Evolutionary conservation across 23 tunicate genomes (phyloP).

Genomic region (Oikopleura dioica): DNA sequence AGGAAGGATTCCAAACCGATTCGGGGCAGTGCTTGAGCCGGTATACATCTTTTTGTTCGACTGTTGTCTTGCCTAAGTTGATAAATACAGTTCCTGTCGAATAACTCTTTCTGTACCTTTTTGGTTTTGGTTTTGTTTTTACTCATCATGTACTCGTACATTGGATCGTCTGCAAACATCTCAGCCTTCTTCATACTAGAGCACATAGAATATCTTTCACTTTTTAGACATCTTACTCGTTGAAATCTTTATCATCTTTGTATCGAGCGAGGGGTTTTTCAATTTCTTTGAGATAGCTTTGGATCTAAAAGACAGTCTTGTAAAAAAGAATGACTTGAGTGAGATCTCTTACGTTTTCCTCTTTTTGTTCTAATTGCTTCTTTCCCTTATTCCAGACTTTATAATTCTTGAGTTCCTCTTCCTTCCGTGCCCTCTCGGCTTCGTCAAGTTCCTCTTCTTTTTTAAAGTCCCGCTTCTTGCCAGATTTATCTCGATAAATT

Average conservation of each 20-base stretch:
- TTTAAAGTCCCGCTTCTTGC: background rate
- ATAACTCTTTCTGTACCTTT: conserved; percentile 8
- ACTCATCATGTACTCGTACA: conserved; percentile 47
- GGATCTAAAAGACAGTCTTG: background rate
- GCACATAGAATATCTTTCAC: conserved; percentile 16
- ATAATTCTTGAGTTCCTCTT: conserved; percentile 7
- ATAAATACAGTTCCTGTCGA: background rate
- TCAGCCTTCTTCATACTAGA: background rate
- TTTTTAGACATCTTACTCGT: conserved; percentile 23
- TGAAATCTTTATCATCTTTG: conserved; percentile 70
- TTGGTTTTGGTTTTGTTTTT: conserved; percentile 40
- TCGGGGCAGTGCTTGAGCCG: conserved; percentile 69
- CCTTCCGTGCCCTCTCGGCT: background rate
- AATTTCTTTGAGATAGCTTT: conserved; percentile 9
- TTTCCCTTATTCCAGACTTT: conserved; percentile 2
- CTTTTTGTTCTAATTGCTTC: background rate
- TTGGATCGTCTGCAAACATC: conserved; percentile 40
- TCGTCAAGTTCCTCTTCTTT: background rate
- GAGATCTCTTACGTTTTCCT: conserved; percentile 11
- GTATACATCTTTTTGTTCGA: background rate
- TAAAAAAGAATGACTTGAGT: background rate
- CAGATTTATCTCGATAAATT: conserved; percentile 1
- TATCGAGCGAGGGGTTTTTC: conserved; percentile 20
- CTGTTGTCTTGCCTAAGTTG: background rate
- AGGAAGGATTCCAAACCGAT: conserved; percentile 50